These are phyloP conservation scores for Galleria mellonella DNA, from an alignment of 1,140 invertebrate genomes.

Conservation along the genomic window DNA sequence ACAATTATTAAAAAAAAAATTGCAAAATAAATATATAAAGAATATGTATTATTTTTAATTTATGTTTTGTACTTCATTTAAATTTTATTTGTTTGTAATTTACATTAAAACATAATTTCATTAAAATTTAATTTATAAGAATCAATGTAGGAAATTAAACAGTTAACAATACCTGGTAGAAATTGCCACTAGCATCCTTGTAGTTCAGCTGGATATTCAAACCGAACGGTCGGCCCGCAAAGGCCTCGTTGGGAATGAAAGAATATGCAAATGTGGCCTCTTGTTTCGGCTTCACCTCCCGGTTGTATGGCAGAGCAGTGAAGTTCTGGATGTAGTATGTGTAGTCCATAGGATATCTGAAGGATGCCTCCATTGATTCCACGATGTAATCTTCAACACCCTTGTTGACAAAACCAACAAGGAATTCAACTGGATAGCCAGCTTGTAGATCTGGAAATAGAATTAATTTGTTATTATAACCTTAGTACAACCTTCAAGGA, in stretches of 20 bases:
- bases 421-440: conserved; percentile 93
- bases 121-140: no score
- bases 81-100: no score
- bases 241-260: conserved; percentile 95
- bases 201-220: conserved; percentile 96
- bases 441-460: conserved; percentile 88
- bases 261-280: conserved; percentile 97
- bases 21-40: no score
- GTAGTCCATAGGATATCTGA: conserved; percentile 99
- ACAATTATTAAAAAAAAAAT: no score
- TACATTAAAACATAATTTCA: no score
- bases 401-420: conserved; percentile 97
- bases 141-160: no score
- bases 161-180: conserved; percentile 77
- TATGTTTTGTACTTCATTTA: no score
- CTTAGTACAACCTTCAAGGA: no score
- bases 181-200: conserved; percentile 82
- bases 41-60: no score
- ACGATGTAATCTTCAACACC: conserved; percentile 93
- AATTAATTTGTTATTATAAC: background rate
- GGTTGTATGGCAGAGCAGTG: conserved; percentile 92
- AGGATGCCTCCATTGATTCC: conserved; percentile 96
- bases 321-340: conserved; percentile 99
- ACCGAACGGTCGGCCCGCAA: conserved; percentile 96
- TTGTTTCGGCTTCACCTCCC: conserved; percentile 90